These are phyloP conservation scores for Beris chalybata DNA, from an alignment of 2,888 invertebrate species.

Conservation along the genomic window DNA sequence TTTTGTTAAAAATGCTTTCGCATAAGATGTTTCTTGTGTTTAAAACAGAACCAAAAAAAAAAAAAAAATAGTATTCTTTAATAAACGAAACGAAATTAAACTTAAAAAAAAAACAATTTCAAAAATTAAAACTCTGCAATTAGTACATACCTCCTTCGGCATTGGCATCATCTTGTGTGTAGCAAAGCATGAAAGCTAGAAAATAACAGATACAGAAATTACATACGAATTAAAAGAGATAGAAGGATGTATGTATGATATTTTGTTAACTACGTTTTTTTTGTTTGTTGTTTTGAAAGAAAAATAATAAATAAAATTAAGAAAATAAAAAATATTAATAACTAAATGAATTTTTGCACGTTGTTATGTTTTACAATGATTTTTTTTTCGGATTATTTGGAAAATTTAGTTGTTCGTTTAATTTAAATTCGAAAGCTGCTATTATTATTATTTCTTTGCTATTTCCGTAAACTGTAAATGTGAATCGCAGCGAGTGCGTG, in stretches of 20 bases:
- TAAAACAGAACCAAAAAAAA: no score
- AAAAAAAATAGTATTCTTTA: conserved; percentile 9
- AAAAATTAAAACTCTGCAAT: conserved; percentile 30
- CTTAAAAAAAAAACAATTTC: conserved; percentile 5
- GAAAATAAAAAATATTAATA: neutral
- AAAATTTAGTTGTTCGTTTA: conserved; percentile 6
- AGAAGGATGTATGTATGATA: conserved; percentile 26
- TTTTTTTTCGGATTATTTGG: neutral
- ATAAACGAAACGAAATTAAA: conserved; percentile 9
- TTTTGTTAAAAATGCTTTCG: conserved; percentile 29
- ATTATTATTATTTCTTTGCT: no score
- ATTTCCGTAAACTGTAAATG: no score
- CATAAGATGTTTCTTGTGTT: conserved; percentile 22
- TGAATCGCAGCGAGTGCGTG: no score
- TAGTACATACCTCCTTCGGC: conserved; percentile 84
- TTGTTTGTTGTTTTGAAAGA: neutral
- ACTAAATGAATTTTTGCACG: conserved; percentile 9
- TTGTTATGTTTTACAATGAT: conserved; percentile 11
- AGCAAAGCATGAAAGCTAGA: conserved; percentile 92
- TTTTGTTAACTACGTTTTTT: conserved; percentile 19
- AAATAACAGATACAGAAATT: conserved; percentile 50
- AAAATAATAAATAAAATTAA: neutral
- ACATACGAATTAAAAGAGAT: conserved; percentile 36
- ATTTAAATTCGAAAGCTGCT: no score
- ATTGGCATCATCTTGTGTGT: conserved; percentile 88